Percentiles rank a stretch among this genome's conserved stretches.
Conservation (phyloP, 2,888 invertebrate genomes). For the Liodrosophila aerea region DNA sequence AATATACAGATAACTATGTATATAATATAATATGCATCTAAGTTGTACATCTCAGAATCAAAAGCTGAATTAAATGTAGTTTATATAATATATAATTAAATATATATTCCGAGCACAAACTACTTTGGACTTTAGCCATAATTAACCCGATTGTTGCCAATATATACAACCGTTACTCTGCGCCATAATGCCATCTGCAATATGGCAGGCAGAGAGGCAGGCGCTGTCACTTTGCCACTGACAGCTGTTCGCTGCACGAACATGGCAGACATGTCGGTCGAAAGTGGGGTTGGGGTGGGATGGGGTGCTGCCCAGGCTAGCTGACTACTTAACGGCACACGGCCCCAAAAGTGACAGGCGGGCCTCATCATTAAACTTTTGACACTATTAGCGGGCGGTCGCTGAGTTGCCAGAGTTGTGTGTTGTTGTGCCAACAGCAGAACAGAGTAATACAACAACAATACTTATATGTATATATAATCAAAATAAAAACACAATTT, state of each 20-base stretch:
- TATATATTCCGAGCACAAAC: too few relatives aligned
- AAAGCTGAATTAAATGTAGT: background rate
- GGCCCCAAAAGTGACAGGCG: conserved; percentile 61
- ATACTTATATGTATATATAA: too few relatives aligned
- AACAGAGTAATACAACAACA: conserved; percentile 18
- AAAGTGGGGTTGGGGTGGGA: background rate
- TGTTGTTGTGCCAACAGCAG: conserved; percentile 43
- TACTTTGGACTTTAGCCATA: conserved; percentile 5
- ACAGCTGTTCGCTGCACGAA: conserved; percentile 64
- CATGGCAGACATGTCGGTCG: conserved; percentile 35
- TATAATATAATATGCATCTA: too few relatives aligned
- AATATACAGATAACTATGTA: too few relatives aligned
- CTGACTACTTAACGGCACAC: conserved; percentile 63
- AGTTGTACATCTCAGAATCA: too few relatives aligned
- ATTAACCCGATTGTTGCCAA: conserved; percentile 27
- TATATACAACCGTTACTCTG: background rate
- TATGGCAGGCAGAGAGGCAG: conserved; percentile 48
- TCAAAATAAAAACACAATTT: conserved; percentile 6
- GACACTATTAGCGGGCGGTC: conserved; percentile 74
- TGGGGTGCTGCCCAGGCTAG: conserved; percentile 15
- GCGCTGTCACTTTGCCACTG: conserved; percentile 61
- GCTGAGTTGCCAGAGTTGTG: conserved; percentile 12
- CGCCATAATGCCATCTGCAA: conserved; percentile 38
- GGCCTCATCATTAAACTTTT: conserved; percentile 76
- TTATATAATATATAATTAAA: background rate